Evolutionary conservation across 2,113 vertebrate genomes (phyloP), one percentile per base, ranked within the genome.

Genomic region (Manacus vitellinus): DNA sequence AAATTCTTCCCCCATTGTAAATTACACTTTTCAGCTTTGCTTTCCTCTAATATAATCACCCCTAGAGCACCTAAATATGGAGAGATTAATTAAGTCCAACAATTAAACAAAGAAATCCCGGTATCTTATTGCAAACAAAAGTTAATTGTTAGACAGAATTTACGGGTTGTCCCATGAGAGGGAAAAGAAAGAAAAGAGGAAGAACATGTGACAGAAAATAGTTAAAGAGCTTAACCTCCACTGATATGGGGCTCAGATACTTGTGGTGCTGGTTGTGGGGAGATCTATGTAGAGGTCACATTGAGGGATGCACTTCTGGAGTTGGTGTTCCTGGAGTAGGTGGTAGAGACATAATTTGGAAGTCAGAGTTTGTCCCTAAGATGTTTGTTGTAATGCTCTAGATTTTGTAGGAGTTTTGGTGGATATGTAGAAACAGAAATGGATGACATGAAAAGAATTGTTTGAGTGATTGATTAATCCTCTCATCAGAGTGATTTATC

Each of bases 61-160:
- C 75, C 47, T 78, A 58, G 52, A 90, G 72, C 47, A 80, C 37
- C 51, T 88, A 86, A 90, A 86, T 71, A 58, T 63, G 22, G 47
- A 74, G 31, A 91, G 7, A 65, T 88, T 94, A 93, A 96, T 90
- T 95, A 95, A 93, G 77, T 54, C 21, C 12, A 85, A 31, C 51
- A 88, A 55, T 83, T 74, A 80, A 58, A 71, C 21, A 66, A 75
- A 87, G 77, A 65, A 67, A 35, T 9, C 10, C 22, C 41, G 46
- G 41, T 91, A 47, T 59, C 30, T 95, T 88, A 61, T 68, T 88
- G 28, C 43, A 43, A 77, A 71, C 75, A 61, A 52, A 90, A 88
- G 24, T 88, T 83, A 62, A 92, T 95, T 93, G 78, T 94, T 79
- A 10, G 12, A 31, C 35, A 80, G 72, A 88, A 83, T 80, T 90